Conservation (phyloP, 2,888 invertebrate species). For the Cantharis flavilabris region DNA sequence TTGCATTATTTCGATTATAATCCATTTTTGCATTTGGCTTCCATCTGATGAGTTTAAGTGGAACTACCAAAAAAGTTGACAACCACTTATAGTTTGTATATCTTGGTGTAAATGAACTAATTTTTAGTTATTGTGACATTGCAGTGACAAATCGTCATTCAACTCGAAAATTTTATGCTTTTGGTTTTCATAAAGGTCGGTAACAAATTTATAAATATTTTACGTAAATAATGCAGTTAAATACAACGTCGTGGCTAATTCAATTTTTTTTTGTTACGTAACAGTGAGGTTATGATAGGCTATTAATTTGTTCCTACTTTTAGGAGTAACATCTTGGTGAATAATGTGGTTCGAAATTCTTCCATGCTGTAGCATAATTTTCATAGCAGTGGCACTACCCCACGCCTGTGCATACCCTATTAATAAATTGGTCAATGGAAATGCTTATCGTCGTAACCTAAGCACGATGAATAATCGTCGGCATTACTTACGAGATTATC, state of each 20-base stretch:
- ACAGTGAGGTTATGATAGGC: not conserved
- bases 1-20: not conserved
- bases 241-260: not conserved
- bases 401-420: constrained; percentile 60
- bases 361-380: constrained; percentile 66
- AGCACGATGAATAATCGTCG: constrained; percentile 59
- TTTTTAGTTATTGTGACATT: not conserved
- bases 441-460: constrained; percentile 61
- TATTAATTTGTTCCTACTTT: not conserved
- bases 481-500: constrained; percentile 65
- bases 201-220: not conserved
- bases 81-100: not conserved
- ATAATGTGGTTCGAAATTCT: constrained; percentile 77
- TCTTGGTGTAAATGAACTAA: not conserved
- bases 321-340: not conserved
- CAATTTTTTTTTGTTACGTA: not conserved
- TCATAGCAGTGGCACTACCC: constrained; percentile 64
- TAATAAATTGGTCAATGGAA: constrained; percentile 65
- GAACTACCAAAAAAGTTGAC: not conserved
- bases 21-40: no score
- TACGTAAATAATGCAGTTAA: not conserved
- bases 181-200: not conserved
- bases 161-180: not conserved
- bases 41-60: not conserved
- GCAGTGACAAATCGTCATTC: no score